A percentile compares a stretch with the other conserved stretches of the same genome.
These are phyloP conservation scores for Hesperophylax magnus DNA, from an alignment of 1,140 invertebrate genomes.

Conservation along the genomic window DNA sequence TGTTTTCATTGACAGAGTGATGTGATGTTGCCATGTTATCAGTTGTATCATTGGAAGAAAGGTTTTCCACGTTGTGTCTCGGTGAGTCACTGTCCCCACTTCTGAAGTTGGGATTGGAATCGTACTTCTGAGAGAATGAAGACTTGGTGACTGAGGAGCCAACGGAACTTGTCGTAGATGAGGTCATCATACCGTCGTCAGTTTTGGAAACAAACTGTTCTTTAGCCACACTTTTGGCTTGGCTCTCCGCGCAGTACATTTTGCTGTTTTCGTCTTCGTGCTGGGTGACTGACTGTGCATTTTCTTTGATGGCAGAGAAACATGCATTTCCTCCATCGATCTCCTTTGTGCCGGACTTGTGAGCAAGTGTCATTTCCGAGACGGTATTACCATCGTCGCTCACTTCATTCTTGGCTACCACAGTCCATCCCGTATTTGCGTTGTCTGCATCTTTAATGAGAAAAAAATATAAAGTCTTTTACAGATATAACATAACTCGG, in stretches of 20 bases:
- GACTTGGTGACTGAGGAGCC: slow-evolving; percentile 61
- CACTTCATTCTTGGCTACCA: slow-evolving; percentile 65
- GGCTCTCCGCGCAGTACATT: slow-evolving; percentile 71
- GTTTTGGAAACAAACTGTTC: slow-evolving; percentile 74
- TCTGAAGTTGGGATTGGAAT: slow-evolving; percentile 38
- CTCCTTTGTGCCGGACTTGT: slow-evolving; percentile 71
- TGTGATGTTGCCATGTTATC: slow-evolving; percentile 40
- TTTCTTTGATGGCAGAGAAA: slow-evolving; percentile 74
- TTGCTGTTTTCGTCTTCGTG: slow-evolving; percentile 76
- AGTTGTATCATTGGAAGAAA: slow-evolving; percentile 6
- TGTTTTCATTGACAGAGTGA: slow-evolving; percentile 57
- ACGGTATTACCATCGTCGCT: slow-evolving; percentile 67
- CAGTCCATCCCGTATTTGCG: slow-evolving; percentile 68
- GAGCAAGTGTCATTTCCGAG: slow-evolving; percentile 63
- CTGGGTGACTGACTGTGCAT: slow-evolving; percentile 71
- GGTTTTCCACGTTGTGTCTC: neutral
- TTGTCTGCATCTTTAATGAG: slow-evolving; percentile 66
- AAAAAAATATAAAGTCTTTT: neutral
- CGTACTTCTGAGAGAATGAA: slow-evolving; percentile 52
- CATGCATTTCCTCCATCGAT: slow-evolving; percentile 74
- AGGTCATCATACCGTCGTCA: slow-evolving; percentile 67
- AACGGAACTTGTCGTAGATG: slow-evolving; percentile 67
- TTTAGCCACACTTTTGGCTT: slow-evolving; percentile 72
- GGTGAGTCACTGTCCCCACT: neutral
- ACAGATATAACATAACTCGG: neutral